phyloP scores from a whole-genome alignment of 2,888 invertebrate species.

The Allygus modestus region DNA sequence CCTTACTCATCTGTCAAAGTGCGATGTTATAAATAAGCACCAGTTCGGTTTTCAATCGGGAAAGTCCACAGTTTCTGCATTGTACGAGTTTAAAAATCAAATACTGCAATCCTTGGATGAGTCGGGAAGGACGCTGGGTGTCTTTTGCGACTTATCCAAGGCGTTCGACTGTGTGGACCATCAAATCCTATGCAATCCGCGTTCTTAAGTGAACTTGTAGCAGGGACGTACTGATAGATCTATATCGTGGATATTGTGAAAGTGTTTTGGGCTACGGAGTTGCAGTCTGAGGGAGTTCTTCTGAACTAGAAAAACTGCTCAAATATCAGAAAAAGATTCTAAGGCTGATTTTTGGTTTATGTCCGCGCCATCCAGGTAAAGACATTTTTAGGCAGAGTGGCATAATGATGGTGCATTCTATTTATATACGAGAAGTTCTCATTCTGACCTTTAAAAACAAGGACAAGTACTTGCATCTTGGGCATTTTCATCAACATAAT shows the following conservation, averaged over 20 bases:
- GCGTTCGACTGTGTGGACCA: constrained; percentile 32
- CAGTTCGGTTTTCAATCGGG: constrained; percentile 16
- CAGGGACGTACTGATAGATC: not conserved
- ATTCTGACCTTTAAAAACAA: not conserved
- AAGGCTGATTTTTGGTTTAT: not conserved
- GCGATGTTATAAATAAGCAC: not conserved
- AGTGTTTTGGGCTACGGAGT: not conserved
- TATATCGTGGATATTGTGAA: not conserved
- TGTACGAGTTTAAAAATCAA: constrained; percentile 27
- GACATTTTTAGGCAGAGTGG: not conserved
- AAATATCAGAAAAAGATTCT: not conserved
- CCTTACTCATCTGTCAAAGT: not conserved
- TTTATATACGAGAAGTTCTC: not conserved
- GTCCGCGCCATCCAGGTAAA: not conserved
- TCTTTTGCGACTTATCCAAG: constrained; percentile 38
- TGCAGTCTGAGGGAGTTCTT: not conserved
- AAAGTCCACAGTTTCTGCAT: constrained; percentile 21
- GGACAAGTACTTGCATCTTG: not conserved
- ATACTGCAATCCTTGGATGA: constrained; percentile 20
- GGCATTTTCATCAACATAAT: not conserved
- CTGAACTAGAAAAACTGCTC: not conserved
- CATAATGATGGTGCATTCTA: not conserved
- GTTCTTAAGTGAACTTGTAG: not conserved
- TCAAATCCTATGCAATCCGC: not conserved
- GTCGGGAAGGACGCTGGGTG: constrained; percentile 19